phyloP scores from a whole-genome alignment of 2,113 vertebrate species.

The Mellivora capensis region DNA sequence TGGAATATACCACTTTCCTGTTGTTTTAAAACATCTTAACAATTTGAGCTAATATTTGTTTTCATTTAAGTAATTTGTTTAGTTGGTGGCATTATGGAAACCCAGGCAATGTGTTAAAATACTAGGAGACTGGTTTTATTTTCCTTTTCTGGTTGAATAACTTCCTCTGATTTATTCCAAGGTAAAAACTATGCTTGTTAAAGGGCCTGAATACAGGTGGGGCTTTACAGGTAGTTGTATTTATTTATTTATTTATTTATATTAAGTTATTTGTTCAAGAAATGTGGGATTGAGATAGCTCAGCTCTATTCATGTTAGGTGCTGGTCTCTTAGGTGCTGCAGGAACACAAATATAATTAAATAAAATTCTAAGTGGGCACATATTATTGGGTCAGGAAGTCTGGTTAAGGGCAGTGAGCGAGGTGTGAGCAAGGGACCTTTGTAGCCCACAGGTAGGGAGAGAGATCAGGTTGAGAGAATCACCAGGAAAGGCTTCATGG shows the following conservation, averaged over 20 bases:
- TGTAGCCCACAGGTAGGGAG: not conserved
- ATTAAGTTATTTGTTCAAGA: slow-evolving; percentile 3
- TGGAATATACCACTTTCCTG: not conserved
- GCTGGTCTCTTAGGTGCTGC: not conserved
- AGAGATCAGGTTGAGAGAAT: not conserved
- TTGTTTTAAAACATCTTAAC: not conserved
- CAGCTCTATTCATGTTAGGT: not conserved
- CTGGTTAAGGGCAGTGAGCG: not conserved
- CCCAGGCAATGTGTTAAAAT: not conserved
- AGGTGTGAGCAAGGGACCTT: not conserved
- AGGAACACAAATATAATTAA: not conserved
- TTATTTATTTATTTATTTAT: not conserved
- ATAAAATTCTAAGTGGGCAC: not conserved
- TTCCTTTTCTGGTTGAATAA: not conserved
- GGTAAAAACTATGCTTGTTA: not conserved
- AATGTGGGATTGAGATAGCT: not conserved
- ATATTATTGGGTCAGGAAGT: not conserved
- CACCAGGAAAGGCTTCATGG: not conserved
- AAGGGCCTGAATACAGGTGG: not conserved
- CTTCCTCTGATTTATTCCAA: not conserved
- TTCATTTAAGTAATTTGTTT: slow-evolving; percentile 6
- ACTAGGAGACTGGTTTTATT: not conserved
- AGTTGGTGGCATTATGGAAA: not conserved
- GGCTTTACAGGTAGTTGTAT: not conserved
- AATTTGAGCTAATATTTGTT: not conserved